These are phyloP conservation scores for Huso huso DNA, from an alignment of 2,797 vertebrate species.

Conservation along the genomic window DNA sequence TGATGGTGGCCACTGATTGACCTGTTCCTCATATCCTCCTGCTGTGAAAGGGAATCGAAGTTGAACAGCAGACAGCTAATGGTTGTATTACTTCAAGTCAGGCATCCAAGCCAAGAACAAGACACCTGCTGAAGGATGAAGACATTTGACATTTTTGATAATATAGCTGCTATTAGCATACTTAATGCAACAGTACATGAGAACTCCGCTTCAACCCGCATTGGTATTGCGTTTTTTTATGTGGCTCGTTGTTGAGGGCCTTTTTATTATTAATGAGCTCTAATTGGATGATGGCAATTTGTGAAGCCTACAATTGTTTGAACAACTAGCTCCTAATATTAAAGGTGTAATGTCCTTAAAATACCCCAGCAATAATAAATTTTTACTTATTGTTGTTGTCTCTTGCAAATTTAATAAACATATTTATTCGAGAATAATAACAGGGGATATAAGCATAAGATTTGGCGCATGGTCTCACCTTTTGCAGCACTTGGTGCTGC, in stretches of 20 bases:
- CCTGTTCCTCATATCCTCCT: conserved; percentile 45
- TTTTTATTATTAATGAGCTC: neutral
- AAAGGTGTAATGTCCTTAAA: too few species aligned
- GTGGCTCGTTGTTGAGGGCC: neutral
- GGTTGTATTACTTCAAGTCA: conserved; percentile 32
- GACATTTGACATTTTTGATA: conserved; percentile 28
- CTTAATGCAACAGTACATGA: neutral
- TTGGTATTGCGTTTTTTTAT: neutral
- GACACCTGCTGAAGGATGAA: conserved; percentile 28
- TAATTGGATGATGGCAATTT: too few species aligned
- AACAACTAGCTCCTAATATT: too few species aligned
- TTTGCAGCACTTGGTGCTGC: too few species aligned
- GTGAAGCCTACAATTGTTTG: too few species aligned
- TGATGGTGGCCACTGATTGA: conserved; percentile 41
- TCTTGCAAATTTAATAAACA: too few species aligned
- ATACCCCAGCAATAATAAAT: too few species aligned
- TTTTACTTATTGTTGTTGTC: too few species aligned
- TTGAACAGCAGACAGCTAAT: conserved; percentile 39
- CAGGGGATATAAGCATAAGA: too few species aligned
- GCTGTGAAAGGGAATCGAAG: conserved; percentile 44
- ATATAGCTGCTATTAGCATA: neutral
- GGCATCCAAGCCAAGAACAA: conserved; percentile 28
- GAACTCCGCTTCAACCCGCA: neutral
- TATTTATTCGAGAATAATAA: too few species aligned
- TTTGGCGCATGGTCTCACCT: too few species aligned